Conservation (phyloP, 2,888 invertebrate species). For the Melangyna quadrimaculata region DNA sequence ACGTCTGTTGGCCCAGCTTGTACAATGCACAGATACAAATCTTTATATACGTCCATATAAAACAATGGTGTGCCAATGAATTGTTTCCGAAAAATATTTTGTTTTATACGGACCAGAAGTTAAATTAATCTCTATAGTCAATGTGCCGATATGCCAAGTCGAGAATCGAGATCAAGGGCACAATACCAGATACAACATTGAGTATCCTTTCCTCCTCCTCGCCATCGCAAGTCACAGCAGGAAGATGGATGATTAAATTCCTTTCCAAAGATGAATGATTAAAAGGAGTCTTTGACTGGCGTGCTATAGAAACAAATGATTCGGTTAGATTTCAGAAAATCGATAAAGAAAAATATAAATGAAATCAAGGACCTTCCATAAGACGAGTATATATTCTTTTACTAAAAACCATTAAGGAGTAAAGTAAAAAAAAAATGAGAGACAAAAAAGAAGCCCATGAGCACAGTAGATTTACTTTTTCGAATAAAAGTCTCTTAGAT, state of each 20-base stretch:
- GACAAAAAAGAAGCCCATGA: neutral
- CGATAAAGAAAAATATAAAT: constrained; percentile 43
- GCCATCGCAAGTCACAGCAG: too few species aligned
- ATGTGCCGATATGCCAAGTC: neutral
- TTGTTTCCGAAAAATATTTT: neutral
- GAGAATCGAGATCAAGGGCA: constrained; percentile 46
- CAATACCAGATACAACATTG: constrained; percentile 9
- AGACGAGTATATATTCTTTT: neutral
- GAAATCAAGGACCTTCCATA: constrained; percentile 12
- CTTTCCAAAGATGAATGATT: constrained; percentile 17
- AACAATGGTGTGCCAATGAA: neutral
- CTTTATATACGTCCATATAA: neutral
- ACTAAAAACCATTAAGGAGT: neutral
- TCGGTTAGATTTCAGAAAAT: constrained; percentile 55
- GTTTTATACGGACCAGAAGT: neutral
- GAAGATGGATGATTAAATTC: constrained; percentile 54
- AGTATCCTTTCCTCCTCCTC: constrained; percentile 37
- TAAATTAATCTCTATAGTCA: constrained; percentile 22
- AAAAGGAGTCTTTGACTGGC: neutral
- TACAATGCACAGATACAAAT: too few species aligned
- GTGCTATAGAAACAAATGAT: constrained; percentile 41
- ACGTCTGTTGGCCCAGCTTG: too few species aligned
- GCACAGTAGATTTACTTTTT: constrained; percentile 3
- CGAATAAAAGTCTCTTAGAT: neutral
- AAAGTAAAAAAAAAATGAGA: neutral